Conservation (phyloP, 92 coral and sea anemone species). For the Actinernus sp. region DNA sequence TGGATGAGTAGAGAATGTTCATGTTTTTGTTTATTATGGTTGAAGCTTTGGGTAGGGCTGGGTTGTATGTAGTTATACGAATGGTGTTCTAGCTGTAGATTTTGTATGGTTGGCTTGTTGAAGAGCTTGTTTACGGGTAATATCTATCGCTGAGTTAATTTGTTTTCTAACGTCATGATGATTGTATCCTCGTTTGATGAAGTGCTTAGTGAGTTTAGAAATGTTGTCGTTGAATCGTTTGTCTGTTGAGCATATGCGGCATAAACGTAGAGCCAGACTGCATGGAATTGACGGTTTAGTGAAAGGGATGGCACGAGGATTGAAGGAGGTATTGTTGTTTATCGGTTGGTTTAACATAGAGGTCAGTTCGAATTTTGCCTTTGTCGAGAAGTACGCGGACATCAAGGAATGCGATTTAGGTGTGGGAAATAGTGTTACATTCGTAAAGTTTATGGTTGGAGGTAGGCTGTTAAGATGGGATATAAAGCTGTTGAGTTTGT, state of each 20-base stretch:
- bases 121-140: neutral
- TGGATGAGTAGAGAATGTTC: too few species aligned
- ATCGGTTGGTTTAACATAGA: constrained; percentile 19
- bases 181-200: neutral
- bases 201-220: neutral
- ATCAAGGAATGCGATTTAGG: constrained; percentile 16
- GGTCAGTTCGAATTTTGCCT: constrained; percentile 15
- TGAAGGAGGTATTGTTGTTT: constrained; percentile 23
- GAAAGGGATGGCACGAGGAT: constrained; percentile 26
- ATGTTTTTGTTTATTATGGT: too few species aligned
- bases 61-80: too few species aligned
- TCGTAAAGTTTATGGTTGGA: neutral
- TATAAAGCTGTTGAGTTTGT: neutral
- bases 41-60: too few species aligned
- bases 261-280: constrained; percentile 21
- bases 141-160: neutral
- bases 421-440: neutral
- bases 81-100: too few species aligned
- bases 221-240: neutral
- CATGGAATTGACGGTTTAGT: constrained; percentile 19
- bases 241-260: constrained; percentile 29
- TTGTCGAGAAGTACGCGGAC: neutral
- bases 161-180: neutral
- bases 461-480: neutral
- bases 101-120: too few species aligned